Base-by-base conservation (phyloP, 1,140 invertebrate genomes). In the Caerostris darwini region DNA sequence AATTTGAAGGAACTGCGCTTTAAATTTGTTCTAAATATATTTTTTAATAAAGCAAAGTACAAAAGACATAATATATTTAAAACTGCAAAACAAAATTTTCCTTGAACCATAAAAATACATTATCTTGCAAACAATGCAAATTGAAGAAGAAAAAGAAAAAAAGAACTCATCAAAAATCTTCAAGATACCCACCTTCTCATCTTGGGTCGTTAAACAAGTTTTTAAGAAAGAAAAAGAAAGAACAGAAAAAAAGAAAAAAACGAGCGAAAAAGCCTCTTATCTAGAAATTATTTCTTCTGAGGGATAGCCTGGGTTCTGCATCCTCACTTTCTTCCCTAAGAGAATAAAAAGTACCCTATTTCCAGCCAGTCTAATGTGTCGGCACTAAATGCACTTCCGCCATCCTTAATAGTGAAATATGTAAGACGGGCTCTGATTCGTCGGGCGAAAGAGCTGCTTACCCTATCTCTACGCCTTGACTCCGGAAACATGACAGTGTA, bases 321-420 rank as follows among this genome's bases (percentile, higher is more conserved):
- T 77, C 34, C 34, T 77, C 69, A 77, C 69, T 77, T 77, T 77
- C 69, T 77, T 77, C 19, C 10, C 7, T 50, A 77, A 34, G n/a
- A n/a, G n/a, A 94, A 50, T 57, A 91, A 77, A 90, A 83, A 92
- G 59, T 86, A 77, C 57, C 92, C 50, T 54, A 89, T 94, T 94
- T 77, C 57, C 57, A 69, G 50, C 83, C 83, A 90, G 67, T 90
- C 64, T 71, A 69, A 90, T 90, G 61, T 56, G 67, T 90, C 56
- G 64, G 67, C 88, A 90, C 61, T 90, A 90, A 90, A 90, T n/a
- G 88, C 53, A 90, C 64, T 91, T 81, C n/a, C 69, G 89, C 64
- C 14, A 90, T 7, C 64, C 67, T 59, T 90, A 90, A 90, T 90
- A 54, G 67, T 82, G 89, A 91, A 91, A 91, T 91, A 91, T 91